A percentile compares a stretch with the other conserved stretches of the same genome.
Conservation (phyloP, 2,113 vertebrate genomes). For the Oxyura jamaicensis region DNA sequence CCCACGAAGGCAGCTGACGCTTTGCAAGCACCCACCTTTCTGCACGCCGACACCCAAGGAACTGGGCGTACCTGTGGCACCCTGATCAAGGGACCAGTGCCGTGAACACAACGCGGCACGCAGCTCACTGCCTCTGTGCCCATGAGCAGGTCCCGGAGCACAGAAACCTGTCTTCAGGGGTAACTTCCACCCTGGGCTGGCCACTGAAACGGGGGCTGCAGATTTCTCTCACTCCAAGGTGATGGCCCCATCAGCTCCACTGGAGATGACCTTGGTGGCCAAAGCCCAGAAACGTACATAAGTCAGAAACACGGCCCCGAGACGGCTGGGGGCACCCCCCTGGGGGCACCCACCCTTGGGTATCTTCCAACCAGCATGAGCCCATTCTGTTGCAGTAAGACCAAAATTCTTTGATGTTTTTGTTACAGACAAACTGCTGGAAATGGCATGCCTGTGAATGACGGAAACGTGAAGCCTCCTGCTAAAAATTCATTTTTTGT, state of each 20-base stretch:
- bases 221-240: background rate
- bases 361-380: background rate
- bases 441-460: background rate
- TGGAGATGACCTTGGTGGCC: background rate
- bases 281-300: background rate
- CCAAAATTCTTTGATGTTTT: background rate
- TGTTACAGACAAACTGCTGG: background rate
- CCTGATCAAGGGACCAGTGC: too few species aligned
- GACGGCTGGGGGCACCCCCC: rapidly evolving
- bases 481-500: background rate
- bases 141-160: rapidly evolving
- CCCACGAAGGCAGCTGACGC: background rate
- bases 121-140: background rate
- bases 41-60: background rate
- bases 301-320: rapidly evolving
- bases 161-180: too few species aligned
- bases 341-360: rapidly evolving
- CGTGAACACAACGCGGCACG: rapidly evolving
- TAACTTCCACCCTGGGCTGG: background rate
- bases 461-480: background rate
- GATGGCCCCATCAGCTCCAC: too few species aligned
- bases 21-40: background rate
- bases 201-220: background rate
- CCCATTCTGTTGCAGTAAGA: background rate
- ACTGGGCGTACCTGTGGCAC: rapidly evolving